phyloP scores from a whole-genome alignment of 1,140 invertebrate genomes.

The Diorhabda elongata region DNA sequence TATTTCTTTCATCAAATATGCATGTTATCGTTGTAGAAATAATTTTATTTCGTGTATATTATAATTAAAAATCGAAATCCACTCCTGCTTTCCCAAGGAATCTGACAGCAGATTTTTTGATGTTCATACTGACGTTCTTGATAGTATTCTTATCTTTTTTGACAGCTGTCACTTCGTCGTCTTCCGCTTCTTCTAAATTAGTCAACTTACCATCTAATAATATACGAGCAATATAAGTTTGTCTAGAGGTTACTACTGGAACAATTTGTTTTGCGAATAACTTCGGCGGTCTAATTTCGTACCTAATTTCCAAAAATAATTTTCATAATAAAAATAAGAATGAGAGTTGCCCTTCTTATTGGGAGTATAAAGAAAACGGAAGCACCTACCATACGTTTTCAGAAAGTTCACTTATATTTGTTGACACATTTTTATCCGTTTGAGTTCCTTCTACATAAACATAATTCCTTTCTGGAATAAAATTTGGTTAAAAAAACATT shows the following conservation, averaged over 20 bases:
- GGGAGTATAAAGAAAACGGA: too few relatives aligned
- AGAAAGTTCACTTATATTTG: neutral
- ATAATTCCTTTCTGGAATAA: conserved; percentile 2
- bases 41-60: too few relatives aligned
- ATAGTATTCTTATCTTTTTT: conserved; percentile 3
- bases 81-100: conserved; percentile 5
- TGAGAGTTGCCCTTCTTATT: too few relatives aligned
- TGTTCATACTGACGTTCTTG: conserved; percentile 12
- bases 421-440: conserved; percentile 1
- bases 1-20: too few relatives aligned
- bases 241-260: conserved; percentile 3
- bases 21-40: too few relatives aligned
- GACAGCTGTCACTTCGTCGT: neutral
- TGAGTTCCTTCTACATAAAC: conserved; percentile 10
- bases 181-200: neutral
- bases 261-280: neutral
- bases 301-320: neutral
- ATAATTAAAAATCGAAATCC: conserved; percentile 4
- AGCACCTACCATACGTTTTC: conserved; percentile 8
- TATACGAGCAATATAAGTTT: conserved; percentile 9
- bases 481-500: neutral
- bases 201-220: conserved; percentile 4
- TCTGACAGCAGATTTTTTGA: conserved; percentile 12
- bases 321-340: too few relatives aligned
- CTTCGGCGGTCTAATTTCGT: conserved; percentile 1